Evolutionary conservation across 2,113 vertebrate genomes (phyloP), one percentile per base, ranked within the genome.

Genomic region (Dasyprocta punctata): DNA sequence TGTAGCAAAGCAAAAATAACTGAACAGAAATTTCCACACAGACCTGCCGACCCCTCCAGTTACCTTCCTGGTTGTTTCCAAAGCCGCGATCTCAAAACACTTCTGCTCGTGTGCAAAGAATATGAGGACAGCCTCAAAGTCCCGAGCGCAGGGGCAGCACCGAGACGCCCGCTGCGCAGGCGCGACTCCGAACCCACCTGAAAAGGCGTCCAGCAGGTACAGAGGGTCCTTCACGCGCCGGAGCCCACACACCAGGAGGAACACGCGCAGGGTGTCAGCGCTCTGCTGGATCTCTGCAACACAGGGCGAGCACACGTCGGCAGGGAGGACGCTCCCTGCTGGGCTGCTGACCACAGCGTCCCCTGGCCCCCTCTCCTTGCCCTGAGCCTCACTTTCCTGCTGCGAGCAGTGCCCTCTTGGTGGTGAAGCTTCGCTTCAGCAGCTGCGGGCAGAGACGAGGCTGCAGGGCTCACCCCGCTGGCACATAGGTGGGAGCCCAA

Each of bases 221-320:
- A 99, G 99, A 13, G 99, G 99, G 91, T 99, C 99, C 92, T 99
- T 99, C 58, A 99, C 99, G 85, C 97, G 98, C 80, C 99, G 97
- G 44, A 99, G 99, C 11, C 99, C 99, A 92, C 99, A 99, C 69
- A 99, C 98, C 96, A 99, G 97, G 71, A 99, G 98, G 95, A 99
- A 99, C 75, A 99, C 97, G 0, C 44, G 98, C 7, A 99, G 93
- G 33, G 98, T 95, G 44, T 98, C 98, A 36, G 98, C 89, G n/a
- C 65, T 80, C 47, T 65, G 94, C 75, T 81, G 80, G 36, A 99
- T 97, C 95, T 98, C 99, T 99, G 98, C 90, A 98, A 98, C 3
- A 75, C 17, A 86, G 33, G 81, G 17, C 0, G 26, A 7, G 19
- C 7, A 4, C 63, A 9, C 8, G 13, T 86, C 22, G 67, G 12